Evolutionary conservation across 2,888 invertebrate genomes (phyloP).

Genomic region (Erebia ligea): DNA sequence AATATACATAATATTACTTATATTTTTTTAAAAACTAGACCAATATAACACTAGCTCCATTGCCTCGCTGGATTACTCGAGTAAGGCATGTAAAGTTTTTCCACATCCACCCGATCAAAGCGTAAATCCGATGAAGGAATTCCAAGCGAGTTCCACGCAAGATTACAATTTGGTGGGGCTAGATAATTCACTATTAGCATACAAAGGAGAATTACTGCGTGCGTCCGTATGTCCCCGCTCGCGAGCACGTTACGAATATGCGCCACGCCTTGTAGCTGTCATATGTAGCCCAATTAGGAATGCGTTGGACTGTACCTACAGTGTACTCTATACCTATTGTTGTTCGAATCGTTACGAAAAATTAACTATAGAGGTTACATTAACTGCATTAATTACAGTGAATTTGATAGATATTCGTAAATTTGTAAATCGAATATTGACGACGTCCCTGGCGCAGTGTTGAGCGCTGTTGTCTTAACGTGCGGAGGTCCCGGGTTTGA

Average conservation of each 20-base stretch:
- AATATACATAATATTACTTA: too few relatives aligned
- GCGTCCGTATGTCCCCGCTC: conserved; percentile 74
- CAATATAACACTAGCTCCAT: too few relatives aligned
- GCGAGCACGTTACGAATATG: conserved; percentile 52
- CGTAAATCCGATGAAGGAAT: conserved; percentile 71
- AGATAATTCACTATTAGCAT: conserved; percentile 82
- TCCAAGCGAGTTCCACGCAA: conserved; percentile 71
- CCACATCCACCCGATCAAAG: not conserved
- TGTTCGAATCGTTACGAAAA: conserved; percentile 17
- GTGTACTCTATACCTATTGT: conserved; percentile 5
- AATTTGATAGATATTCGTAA: too few relatives aligned
- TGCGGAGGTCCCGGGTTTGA: too few relatives aligned
- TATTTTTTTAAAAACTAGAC: too few relatives aligned
- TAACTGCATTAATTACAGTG: not conserved
- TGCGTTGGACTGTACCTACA: conserved; percentile 54
- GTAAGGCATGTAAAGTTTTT: not conserved
- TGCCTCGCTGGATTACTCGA: too few relatives aligned
- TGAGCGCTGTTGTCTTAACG: too few relatives aligned
- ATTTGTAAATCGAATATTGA: too few relatives aligned
- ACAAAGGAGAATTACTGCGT: conserved; percentile 81
- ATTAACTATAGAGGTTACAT: not conserved
- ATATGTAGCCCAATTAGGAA: conserved; percentile 80
- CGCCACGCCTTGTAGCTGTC: conserved; percentile 81
- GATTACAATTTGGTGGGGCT: conserved; percentile 82
- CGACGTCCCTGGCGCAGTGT: too few relatives aligned